Conservation (phyloP, 2,888 invertebrate genomes). For the Epinotia brunnichana region DNA sequence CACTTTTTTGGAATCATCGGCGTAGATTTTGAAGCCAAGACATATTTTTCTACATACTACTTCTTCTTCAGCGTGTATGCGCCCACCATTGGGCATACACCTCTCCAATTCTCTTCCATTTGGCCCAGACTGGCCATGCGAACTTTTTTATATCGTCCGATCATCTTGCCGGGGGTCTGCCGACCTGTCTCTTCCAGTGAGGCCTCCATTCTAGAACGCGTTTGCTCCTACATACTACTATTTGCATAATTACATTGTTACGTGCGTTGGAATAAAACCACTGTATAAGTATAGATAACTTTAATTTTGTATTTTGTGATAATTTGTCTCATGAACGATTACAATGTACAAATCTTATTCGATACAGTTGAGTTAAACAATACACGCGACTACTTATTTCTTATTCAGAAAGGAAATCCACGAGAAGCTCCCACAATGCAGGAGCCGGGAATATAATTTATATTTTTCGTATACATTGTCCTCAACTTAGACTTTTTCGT, state of each 20-base stretch:
- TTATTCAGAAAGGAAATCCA: slow-evolving; percentile 67
- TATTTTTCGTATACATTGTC: slow-evolving; percentile 77
- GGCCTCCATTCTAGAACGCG: too few relatives aligned
- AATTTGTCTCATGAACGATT: slow-evolving; percentile 75
- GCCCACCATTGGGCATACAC: too few relatives aligned
- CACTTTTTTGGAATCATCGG: not conserved
- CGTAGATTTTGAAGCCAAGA: not conserved
- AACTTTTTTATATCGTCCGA: too few relatives aligned
- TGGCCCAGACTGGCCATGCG: too few relatives aligned
- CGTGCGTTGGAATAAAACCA: slow-evolving; percentile 54
- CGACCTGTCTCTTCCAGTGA: too few relatives aligned
- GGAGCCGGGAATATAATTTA: slow-evolving; percentile 58
- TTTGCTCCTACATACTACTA: too few relatives aligned
- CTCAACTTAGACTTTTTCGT: slow-evolving; percentile 63
- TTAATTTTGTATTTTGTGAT: slow-evolving; percentile 76
- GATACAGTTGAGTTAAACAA: slow-evolving; percentile 74
- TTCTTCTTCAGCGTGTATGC: too few relatives aligned
- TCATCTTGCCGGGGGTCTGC: too few relatives aligned
- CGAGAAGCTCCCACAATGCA: slow-evolving; percentile 66
- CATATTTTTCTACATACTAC: not conserved
- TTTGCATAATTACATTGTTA: too few relatives aligned
- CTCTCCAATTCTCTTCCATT: too few relatives aligned
- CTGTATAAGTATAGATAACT: slow-evolving; percentile 56
- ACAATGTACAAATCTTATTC: slow-evolving; percentile 78
- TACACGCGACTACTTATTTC: slow-evolving; percentile 67